Conservation (phyloP, 1,140 invertebrate genomes). For the Drosophila bocki region DNA sequence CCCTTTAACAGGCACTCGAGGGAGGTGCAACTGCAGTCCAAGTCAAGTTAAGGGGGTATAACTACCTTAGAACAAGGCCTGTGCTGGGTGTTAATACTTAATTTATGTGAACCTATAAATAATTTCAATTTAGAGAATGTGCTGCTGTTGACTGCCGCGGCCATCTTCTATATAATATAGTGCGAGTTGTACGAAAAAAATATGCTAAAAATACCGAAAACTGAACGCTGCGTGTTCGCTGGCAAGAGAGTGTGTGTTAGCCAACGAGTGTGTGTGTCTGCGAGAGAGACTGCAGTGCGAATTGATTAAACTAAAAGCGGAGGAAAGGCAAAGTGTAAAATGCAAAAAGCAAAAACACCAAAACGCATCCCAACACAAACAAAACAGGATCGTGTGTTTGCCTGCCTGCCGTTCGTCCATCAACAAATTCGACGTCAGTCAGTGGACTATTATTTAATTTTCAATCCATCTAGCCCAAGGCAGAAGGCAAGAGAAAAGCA, state of each 20-base stretch:
- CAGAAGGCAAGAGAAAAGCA: conserved; percentile 7
- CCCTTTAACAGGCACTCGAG: background rate
- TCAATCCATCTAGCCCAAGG: conserved; percentile 53
- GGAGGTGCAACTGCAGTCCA: background rate
- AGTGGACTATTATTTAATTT: conserved; percentile 79
- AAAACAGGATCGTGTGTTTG: conserved; percentile 20
- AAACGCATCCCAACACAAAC: conserved; percentile 50
- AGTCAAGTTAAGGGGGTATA: conserved; percentile 41
- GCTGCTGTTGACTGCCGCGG: conserved; percentile 63
- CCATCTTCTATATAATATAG: conserved; percentile 69
- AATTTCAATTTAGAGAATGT: conserved; percentile 84
- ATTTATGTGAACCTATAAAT: conserved; percentile 84
- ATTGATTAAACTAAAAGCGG: conserved; percentile 76
- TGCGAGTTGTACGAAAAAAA: conserved; percentile 78
- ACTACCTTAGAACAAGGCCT: conserved; percentile 38
- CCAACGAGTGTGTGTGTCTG: background rate
- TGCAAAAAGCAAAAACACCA: conserved; percentile 13
- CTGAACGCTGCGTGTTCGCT: conserved; percentile 74
- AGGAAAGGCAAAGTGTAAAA: conserved; percentile 11
- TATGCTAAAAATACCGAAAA: conserved; percentile 81
- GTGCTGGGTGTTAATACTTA: conserved; percentile 75
- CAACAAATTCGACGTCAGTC: conserved; percentile 71
- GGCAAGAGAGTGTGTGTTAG: conserved; percentile 13
- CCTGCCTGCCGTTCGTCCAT: conserved; percentile 24
- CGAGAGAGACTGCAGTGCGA: conserved; percentile 49